Evolutionary conservation across 2,797 vertebrate genomes (phyloP).

Genomic region (Malacoctenus gilli): DNA sequence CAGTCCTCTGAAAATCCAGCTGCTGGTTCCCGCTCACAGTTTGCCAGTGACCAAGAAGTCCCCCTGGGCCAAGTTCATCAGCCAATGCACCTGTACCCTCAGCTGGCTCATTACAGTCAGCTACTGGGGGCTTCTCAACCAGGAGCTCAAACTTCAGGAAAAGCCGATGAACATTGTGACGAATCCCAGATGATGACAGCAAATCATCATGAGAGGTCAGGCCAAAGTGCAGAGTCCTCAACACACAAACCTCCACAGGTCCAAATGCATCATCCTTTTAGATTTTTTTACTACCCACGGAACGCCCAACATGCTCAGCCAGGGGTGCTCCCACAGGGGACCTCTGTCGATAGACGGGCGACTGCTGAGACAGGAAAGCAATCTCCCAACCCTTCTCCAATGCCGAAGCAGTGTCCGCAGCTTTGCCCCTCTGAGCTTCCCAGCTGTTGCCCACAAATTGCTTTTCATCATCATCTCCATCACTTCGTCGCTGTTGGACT

Average conservation of each 20-base stretch:
- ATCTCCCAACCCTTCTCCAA: neutral
- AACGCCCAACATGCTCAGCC: constrained; percentile 8
- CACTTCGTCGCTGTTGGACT: constrained; percentile 46
- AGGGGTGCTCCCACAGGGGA: constrained; percentile 2
- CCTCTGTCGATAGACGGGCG: neutral
- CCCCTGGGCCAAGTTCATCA: neutral
- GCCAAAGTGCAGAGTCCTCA: neutral
- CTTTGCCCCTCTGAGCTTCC: constrained; percentile 48
- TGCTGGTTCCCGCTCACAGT: neutral
- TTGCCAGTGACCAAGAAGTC: neutral
- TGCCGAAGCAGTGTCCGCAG: constrained; percentile 42
- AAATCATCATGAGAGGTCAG: neutral
- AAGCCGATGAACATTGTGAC: neutral
- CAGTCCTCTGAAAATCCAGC: neutral
- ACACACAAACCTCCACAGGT: neutral
- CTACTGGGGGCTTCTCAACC: neutral
- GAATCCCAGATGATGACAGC: neutral
- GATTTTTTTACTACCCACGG: constrained; percentile 7
- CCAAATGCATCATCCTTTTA: neutral
- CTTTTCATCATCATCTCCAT: constrained; percentile 75
- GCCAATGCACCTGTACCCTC: constrained; percentile 18
- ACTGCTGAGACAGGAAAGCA: neutral
- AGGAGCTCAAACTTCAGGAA: constrained; percentile 4
- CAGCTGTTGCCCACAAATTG: constrained; percentile 71
- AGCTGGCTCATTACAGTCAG: neutral